Base-by-base conservation (phyloP, 2,888 invertebrate genomes). In the Apotomis betuletana region DNA sequence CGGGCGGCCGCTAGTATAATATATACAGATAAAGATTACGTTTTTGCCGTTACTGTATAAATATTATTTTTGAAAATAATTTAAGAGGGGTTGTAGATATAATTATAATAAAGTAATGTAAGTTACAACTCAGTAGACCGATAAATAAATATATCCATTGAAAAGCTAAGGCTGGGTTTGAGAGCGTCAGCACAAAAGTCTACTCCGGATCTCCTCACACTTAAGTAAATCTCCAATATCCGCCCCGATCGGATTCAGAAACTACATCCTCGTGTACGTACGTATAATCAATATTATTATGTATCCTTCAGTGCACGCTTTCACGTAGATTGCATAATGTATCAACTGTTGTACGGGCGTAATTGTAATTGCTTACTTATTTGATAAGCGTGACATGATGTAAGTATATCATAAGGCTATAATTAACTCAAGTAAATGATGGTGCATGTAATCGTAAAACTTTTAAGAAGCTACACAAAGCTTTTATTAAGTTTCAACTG, bases 161-260 rank as follows among this genome's bases (percentile, higher is more conserved):
- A 88, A 79, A 79, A 80, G 79, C 80, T 80, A 81, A 80, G 82
- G 77, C 81, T 82, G 81, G 81, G 81, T 82, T 81, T 80, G 82
- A 86, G 84, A 86, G 85, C 86, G 85, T 79, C 80, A 81, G 82
- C 83, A 86, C 83, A 87, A 88, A 70, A 88, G 85, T 87, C 86
- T 87, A 84, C 81, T 77, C 81, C 85, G 87, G 88, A 88, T 90
- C 86, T 86, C 85, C 85, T 85, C 85, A 89, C 87, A 88, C 87
- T 90, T 89, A 88, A 87, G 85, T 88, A 90, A 90, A 91, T 90
- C 90, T 88, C 84, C 87, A 89, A 90, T 90, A 90, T 90, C 90
- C 90, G 87, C 80, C 81, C 81, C 85, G 85, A 87, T 86, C 86
- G 84, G 81, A 84, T 86, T 82, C 82, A 78, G 78, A 83, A 85